These are phyloP conservation scores for Eilema caniola DNA, from an alignment of 2,888 invertebrate genomes.

Conservation along the genomic window DNA sequence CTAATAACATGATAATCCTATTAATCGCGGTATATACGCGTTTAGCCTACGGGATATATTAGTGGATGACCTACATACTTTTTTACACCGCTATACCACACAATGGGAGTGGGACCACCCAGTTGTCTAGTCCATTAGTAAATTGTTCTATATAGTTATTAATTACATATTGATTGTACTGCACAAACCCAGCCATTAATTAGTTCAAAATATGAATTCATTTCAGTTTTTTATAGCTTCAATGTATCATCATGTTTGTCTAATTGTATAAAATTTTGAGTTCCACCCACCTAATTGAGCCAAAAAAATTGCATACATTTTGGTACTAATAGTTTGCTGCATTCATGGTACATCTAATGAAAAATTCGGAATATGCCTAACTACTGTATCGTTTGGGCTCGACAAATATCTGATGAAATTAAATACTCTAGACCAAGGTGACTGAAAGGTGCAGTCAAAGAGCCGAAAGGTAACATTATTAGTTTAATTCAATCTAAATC, in stretches of 20 bases:
- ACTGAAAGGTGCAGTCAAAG: too few relatives aligned
- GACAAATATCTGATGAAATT: too few relatives aligned
- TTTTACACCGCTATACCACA: not conserved
- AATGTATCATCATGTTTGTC: not conserved
- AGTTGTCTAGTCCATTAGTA: not conserved
- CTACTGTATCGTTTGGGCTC: too few relatives aligned
- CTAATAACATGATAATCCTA: not conserved
- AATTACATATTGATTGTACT: not conserved
- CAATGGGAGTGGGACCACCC: conserved; percentile 5
- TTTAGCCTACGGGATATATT: conserved; percentile 4
- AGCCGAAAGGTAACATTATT: too few relatives aligned
- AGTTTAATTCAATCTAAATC: too few relatives aligned
- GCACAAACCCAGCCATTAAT: not conserved
- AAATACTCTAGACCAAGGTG: too few relatives aligned
- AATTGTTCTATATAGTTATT: conserved; percentile 6
- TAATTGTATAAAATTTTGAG: not conserved
- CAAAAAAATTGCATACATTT: not conserved
- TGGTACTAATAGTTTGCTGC: not conserved
- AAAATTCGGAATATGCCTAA: not conserved
- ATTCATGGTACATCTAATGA: not conserved
- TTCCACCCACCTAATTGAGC: not conserved
- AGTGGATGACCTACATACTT: not conserved
- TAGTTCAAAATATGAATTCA: not conserved
- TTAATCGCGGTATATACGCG: not conserved
- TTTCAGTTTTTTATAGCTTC: not conserved